These are phyloP conservation scores for Carollia perspicillata DNA, from an alignment of 2,113 vertebrate genomes.

Conservation along the genomic window DNA sequence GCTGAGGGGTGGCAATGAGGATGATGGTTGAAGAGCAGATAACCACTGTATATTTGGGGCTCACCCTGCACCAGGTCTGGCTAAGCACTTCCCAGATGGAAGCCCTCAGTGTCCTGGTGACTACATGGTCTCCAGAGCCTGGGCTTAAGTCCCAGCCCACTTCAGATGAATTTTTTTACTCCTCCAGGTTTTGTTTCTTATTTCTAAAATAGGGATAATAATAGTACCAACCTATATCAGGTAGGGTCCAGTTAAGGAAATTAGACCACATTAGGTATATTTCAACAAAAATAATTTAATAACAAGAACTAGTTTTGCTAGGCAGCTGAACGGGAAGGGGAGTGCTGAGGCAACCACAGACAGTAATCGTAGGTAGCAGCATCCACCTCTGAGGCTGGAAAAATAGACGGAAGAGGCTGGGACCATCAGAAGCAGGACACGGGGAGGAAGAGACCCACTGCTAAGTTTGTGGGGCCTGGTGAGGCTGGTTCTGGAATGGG, in stretches of 20 bases:
- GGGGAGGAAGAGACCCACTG: background rate
- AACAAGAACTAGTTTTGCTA: background rate
- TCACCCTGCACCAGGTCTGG: background rate
- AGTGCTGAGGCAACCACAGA: background rate
- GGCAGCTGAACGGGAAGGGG: background rate
- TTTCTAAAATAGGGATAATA: background rate
- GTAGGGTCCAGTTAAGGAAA: background rate
- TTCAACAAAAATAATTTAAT: background rate
- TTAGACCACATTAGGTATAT: background rate
- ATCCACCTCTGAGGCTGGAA: background rate
- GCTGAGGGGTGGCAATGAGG: background rate
- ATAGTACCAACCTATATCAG: background rate
- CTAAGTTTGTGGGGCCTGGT: background rate
- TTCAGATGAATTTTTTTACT: background rate
- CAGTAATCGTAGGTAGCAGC: background rate
- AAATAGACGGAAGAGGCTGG: background rate
- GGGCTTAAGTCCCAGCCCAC: background rate
- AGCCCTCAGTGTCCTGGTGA: background rate
- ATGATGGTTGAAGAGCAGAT: background rate
- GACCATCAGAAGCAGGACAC: background rate
- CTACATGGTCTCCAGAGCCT: background rate
- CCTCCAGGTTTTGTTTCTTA: background rate
- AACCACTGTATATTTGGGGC: accelerated
- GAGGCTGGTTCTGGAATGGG: background rate
- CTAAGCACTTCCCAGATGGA: background rate